These are phyloP conservation scores for Platichthys stellatus DNA, from an alignment of 2,113 vertebrate genomes.

Conservation along the genomic window DNA sequence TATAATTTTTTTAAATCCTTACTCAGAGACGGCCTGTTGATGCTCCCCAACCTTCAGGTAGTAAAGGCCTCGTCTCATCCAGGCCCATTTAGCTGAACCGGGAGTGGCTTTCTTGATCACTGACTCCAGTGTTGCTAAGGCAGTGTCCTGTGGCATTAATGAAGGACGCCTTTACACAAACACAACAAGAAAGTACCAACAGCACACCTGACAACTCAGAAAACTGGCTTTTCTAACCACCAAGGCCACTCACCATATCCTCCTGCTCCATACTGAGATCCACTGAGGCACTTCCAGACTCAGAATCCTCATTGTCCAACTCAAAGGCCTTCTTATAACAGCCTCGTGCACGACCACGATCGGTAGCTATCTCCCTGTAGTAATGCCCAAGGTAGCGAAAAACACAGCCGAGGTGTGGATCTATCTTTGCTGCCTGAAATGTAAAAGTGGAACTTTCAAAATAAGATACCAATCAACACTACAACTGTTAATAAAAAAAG, in stretches of 20 bases:
- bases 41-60: slow-evolving; percentile 89
- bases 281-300: slow-evolving; percentile 91
- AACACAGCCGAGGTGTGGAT: slow-evolving; percentile 85
- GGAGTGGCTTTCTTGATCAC: slow-evolving; percentile 88
- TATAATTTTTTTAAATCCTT: slow-evolving; percentile 63
- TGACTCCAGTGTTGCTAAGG: slow-evolving; percentile 87
- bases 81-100: slow-evolving; percentile 95
- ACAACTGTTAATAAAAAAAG: neutral
- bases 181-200: neutral
- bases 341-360: slow-evolving; percentile 89
- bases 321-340: slow-evolving; percentile 98
- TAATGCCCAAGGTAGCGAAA: slow-evolving; percentile 93
- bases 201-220: neutral
- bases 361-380: slow-evolving; percentile 88
- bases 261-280: slow-evolving; percentile 91
- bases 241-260: slow-evolving; percentile 85
- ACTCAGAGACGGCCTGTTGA: slow-evolving; percentile 91
- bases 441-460: slow-evolving; percentile 26
- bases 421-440: slow-evolving; percentile 92
- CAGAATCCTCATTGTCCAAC: slow-evolving; percentile 84
- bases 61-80: slow-evolving; percentile 93
- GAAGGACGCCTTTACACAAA: neutral
- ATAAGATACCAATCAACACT: neutral
- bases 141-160: slow-evolving; percentile 83
- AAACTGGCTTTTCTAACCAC: neutral